Base-by-base conservation (phyloP, 2,888 invertebrate species). In the Ophonus ardosiacus region DNA sequence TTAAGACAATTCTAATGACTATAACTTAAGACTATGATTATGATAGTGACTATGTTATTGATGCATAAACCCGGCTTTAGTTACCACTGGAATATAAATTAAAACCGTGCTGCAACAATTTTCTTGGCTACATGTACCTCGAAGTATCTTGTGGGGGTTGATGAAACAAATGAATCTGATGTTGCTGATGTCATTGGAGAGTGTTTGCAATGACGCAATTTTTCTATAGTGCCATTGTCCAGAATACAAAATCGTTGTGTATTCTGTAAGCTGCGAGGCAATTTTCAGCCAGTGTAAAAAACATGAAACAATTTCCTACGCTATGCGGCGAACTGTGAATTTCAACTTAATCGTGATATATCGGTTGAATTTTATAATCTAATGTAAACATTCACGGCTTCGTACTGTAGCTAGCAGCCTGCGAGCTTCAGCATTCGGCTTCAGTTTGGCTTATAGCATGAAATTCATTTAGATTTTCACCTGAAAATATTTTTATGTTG, bases 281-380 rank as follows among this genome's bases (percentile, higher is more conserved):
- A 78, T 78, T 74, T 78, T 78, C 57, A 57, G n/a, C 7, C 31
- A 43, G 57, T 78, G 78, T 57, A 78, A 78, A 78, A 78, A 78
- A 78, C 78, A 78, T 57, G 78, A 78, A 78, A 78, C 78, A 78
- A 78, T 78, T 78, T 74, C 71, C 71, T 74, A 40, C 71, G 71
- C 43, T 74, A 15, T 74, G 40, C 38, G 68, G 56, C 65, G 56
- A 74, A 74, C 71, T 74, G 71, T 17, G 71, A 74, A 74, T 83
- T 83, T 63, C 74, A 65, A 84, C 31, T 84, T 84, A 84, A 84
- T 84, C 84, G 84, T 84, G 84, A 84, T 84, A 78, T 84, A 84
- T 84, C 78, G 84, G 84, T 63, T 40, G 78, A 63, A 84, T 84
- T 78, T 76, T 78, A 78, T 78, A 84, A 84, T 84, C 84, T 74